phyloP scores from a whole-genome alignment of 1,140 invertebrate species.

The Galleria mellonella region DNA sequence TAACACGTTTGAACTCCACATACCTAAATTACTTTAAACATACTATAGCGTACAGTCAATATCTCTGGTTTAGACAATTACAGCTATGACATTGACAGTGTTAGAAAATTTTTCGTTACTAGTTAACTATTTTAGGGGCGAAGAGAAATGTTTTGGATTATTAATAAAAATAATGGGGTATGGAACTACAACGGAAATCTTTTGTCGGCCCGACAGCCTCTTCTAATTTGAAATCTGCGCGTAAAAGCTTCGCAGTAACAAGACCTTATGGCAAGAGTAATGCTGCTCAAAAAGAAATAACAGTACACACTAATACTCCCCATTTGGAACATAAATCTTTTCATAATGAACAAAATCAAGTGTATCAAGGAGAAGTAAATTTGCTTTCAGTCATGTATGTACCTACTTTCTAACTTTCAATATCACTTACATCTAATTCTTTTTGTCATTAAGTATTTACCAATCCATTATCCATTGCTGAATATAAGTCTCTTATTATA shows the following conservation, averaged over 20 bases:
- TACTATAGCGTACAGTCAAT: too few relatives aligned
- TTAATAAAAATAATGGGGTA: conserved; percentile 7
- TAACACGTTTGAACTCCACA: too few relatives aligned
- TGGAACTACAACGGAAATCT: conserved; percentile 46
- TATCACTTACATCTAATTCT: not conserved
- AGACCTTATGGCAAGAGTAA: conserved; percentile 32
- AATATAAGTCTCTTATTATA: too few relatives aligned
- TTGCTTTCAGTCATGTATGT: conserved; percentile 56
- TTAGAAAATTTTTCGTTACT: conserved; percentile 2
- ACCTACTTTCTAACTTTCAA: conserved; percentile 4
- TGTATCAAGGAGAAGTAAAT: conserved; percentile 55
- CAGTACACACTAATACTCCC: conserved; percentile 53
- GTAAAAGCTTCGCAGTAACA: conserved; percentile 40
- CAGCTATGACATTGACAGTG: conserved; percentile 1
- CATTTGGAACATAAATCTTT: conserved; percentile 33
- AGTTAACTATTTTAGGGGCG: not conserved
- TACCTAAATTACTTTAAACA: too few relatives aligned
- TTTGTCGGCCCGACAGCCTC: conserved; percentile 42
- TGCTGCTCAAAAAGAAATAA: conserved; percentile 42
- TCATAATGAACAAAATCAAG: conserved; percentile 45
- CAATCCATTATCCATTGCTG: not conserved
- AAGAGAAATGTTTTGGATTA: not conserved
- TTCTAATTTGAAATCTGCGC: conserved; percentile 32
- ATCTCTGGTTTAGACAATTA: too few relatives aligned
- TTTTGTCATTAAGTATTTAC: too few relatives aligned